Conservation (phyloP, 2,888 invertebrate genomes). For the Ormyrus nitidulus region DNA sequence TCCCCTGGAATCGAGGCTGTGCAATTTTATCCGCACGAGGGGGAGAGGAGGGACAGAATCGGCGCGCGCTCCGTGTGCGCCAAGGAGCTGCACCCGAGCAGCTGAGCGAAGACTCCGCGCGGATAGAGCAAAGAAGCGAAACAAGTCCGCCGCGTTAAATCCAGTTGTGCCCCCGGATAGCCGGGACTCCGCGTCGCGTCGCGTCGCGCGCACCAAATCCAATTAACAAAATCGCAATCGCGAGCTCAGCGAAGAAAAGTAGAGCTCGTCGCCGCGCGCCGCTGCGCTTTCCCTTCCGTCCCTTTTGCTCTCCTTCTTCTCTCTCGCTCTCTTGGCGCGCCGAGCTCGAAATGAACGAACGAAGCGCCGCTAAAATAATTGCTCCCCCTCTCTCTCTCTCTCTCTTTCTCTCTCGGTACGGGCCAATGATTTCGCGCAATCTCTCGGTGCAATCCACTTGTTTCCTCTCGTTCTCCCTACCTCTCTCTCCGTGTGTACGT, state of each 20-base stretch:
- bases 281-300: slow-evolving; percentile 57
- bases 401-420: slow-evolving; percentile 55
- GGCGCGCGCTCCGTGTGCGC: too few species aligned
- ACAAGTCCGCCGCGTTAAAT: not conserved
- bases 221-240: slow-evolving; percentile 55
- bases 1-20: not conserved
- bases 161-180: too few species aligned
- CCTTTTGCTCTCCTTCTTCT: slow-evolving; percentile 4
- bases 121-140: not conserved
- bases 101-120: not conserved
- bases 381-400: slow-evolving; percentile 58
- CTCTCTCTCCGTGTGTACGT: slow-evolving; percentile 33
- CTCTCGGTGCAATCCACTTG: slow-evolving; percentile 55
- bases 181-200: too few species aligned
- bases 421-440: slow-evolving; percentile 56
- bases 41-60: not conserved
- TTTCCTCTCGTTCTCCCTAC: slow-evolving; percentile 49
- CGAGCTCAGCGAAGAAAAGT: slow-evolving; percentile 39
- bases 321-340: not conserved
- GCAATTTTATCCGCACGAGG: not conserved
- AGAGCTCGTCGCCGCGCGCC: slow-evolving; percentile 29
- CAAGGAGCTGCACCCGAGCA: too few species aligned
- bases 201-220: slow-evolving; percentile 34
- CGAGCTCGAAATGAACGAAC: slow-evolving; percentile 32
- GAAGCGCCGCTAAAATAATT: slow-evolving; percentile 64